A percentile compares a stretch with the other conserved stretches of the same genome.
Conservation (phyloP, 2,888 invertebrate species). For the Bedellia somnulentella region DNA sequence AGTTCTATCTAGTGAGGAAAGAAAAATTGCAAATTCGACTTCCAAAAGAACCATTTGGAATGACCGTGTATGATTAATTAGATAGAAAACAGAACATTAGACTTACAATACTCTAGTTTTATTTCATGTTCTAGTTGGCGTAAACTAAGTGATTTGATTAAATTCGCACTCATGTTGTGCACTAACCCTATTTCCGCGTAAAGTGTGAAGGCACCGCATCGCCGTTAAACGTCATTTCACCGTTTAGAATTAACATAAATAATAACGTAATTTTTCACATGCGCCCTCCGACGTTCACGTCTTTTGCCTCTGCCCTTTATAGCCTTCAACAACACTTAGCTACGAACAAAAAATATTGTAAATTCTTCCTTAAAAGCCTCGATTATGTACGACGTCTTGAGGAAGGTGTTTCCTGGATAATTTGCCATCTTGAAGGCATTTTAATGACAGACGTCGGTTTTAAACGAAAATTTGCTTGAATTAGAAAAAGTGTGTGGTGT, state of each 20-base stretch:
- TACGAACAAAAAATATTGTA: slow-evolving; percentile 50
- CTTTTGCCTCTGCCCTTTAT: slow-evolving; percentile 44
- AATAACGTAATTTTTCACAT: slow-evolving; percentile 50
- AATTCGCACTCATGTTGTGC: slow-evolving; percentile 4
- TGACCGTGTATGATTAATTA: background rate
- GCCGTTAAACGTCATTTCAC: slow-evolving; percentile 55
- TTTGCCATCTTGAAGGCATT: too few relatives aligned
- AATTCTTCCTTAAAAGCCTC: slow-evolving; percentile 25
- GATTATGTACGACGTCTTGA: too few relatives aligned
- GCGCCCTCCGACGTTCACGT: slow-evolving; percentile 24
- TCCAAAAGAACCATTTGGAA: background rate
- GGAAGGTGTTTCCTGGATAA: too few relatives aligned
- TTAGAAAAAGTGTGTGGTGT: too few relatives aligned
- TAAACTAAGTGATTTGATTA: slow-evolving; percentile 6
- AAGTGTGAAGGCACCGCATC: slow-evolving; percentile 26
- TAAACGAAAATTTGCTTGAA: too few relatives aligned
- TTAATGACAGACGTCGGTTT: too few relatives aligned
- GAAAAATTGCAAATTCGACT: too few relatives aligned
- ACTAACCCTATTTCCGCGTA: slow-evolving; percentile 19
- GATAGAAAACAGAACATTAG: background rate
- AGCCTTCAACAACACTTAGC: slow-evolving; percentile 38
- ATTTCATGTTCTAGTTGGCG: background rate
- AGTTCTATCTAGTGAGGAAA: too few relatives aligned
- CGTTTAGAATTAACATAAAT: slow-evolving; percentile 58
- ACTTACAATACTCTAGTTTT: background rate